A percentile compares a stretch with the other conserved stretches of the same genome.
phyloP scores from a whole-genome alignment of 1,140 invertebrate species.

The Camponotus vicinus region DNA sequence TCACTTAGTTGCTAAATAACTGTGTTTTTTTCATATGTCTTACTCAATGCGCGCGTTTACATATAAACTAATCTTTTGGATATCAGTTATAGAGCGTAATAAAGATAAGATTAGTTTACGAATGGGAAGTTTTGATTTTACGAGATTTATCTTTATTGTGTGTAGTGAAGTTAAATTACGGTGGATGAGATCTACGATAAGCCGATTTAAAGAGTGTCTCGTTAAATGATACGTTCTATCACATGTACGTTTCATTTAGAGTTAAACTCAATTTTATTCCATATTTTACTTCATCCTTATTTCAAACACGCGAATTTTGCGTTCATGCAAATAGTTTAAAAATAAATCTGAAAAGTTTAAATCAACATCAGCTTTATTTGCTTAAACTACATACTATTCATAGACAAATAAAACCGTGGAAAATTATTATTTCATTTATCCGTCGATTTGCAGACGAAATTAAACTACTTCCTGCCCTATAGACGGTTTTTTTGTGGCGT shows the following conservation, averaged over 20 bases:
- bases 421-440: constrained; percentile 18
- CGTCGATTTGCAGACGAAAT: background rate
- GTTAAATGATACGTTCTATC: background rate
- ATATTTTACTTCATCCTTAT: background rate
- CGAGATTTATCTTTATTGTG: background rate
- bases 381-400: background rate
- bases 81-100: background rate
- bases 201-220: background rate
- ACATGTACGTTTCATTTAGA: background rate
- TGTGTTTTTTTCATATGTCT: background rate
- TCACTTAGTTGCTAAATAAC: background rate
- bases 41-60: background rate
- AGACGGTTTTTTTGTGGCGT: background rate
- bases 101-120: constrained; percentile 8
- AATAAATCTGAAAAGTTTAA: constrained; percentile 2
- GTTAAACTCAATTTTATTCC: constrained; percentile 9
- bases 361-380: background rate
- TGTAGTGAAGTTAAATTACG: background rate
- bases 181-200: background rate
- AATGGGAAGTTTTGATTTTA: constrained; percentile 5
- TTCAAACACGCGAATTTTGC: background rate
- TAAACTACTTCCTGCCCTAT: background rate
- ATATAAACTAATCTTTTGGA: background rate
- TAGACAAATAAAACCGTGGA: background rate
- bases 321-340: background rate